Evolutionary conservation across 2,888 invertebrate genomes (phyloP).

Genomic region (Pterostichus niger): DNA sequence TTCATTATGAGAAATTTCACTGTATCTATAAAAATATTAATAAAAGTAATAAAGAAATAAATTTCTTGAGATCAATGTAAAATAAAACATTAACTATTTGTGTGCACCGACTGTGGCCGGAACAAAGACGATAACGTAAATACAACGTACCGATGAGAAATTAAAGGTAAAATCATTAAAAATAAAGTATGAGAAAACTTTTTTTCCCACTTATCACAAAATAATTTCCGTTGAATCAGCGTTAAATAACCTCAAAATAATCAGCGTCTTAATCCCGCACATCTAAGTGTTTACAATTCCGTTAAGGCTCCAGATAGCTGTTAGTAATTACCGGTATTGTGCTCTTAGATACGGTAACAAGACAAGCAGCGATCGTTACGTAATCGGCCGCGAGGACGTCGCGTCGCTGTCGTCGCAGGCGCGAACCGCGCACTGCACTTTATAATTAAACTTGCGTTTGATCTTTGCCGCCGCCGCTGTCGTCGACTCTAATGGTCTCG

Average conservation of each 20-base stretch:
- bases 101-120: too few relatives aligned
- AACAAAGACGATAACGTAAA: too few relatives aligned
- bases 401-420: background rate
- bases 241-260: conserved; percentile 38
- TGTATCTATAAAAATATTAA: too few relatives aligned
- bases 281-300: conserved; percentile 49
- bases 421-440: conserved; percentile 42
- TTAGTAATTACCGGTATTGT: conserved; percentile 53
- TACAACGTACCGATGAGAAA: background rate
- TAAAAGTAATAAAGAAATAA: too few relatives aligned
- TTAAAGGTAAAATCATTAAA: background rate
- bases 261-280: conserved; percentile 40
- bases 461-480: conserved; percentile 11
- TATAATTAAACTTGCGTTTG: conserved; percentile 56
- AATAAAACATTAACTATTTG: too few relatives aligned
- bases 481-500: conserved; percentile 19
- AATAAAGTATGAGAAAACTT: conserved; percentile 12
- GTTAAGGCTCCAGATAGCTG: conserved; percentile 40
- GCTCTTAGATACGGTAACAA: conserved; percentile 34
- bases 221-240: conserved; percentile 18
- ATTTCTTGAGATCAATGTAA: too few relatives aligned
- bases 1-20: too few relatives aligned
- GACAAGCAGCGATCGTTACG: conserved; percentile 45
- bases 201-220: background rate
- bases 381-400: conserved; percentile 37